Conservation (phyloP, 2,113 vertebrate genomes). For the Platanista minor region DNA sequence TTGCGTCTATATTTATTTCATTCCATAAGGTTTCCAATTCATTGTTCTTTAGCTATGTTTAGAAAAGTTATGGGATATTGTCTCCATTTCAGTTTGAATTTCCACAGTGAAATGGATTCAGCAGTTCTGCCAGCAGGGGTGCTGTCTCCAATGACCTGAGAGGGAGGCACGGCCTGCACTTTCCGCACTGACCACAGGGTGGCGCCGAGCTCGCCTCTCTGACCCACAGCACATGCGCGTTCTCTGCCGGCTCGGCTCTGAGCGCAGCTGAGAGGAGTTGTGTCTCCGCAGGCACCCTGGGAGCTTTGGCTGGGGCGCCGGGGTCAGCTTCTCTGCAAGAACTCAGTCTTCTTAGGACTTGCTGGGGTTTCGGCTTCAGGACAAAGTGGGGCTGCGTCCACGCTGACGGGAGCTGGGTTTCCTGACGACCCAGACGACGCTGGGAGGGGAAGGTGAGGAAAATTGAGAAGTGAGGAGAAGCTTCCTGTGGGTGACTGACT, state of each 20-base stretch:
- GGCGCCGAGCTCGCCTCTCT: too few relatives aligned
- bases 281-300: too few relatives aligned
- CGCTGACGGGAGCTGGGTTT: background rate
- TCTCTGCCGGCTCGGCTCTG: background rate
- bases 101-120: background rate
- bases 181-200: background rate
- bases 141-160: too few relatives aligned
- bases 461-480: background rate
- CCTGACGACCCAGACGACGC: too few relatives aligned
- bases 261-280: too few relatives aligned
- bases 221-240: background rate
- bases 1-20: background rate
- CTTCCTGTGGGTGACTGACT: background rate
- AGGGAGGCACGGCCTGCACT: background rate
- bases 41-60: background rate
- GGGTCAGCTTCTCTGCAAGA: too few relatives aligned
- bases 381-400: accelerated
- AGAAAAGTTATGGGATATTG: background rate
- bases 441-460: background rate
- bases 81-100: background rate
- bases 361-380: background rate
- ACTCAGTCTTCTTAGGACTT: too few relatives aligned
- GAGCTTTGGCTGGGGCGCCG: too few relatives aligned
- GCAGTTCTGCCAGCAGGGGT: too few relatives aligned
- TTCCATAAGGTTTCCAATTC: background rate